These are phyloP conservation scores for Andrena haemorrhoa DNA, from an alignment of 2,888 invertebrate species.

Conservation along the genomic window DNA sequence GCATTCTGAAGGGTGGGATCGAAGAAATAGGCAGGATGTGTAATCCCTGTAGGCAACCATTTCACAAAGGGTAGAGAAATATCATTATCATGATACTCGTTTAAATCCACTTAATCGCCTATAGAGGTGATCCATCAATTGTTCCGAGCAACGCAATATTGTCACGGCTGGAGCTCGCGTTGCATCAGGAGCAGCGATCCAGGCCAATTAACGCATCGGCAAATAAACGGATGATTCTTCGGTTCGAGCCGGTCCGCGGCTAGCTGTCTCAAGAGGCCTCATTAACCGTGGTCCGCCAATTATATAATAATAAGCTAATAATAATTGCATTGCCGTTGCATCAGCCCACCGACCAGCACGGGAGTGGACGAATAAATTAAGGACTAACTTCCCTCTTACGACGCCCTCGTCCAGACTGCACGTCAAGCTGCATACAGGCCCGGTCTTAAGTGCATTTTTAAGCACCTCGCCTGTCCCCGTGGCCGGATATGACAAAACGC, in stretches of 20 bases:
- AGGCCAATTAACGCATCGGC: conserved; percentile 81
- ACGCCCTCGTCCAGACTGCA: conserved; percentile 74
- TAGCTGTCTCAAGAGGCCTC: conserved; percentile 83
- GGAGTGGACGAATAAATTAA: conserved; percentile 80
- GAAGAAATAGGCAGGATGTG: too few species aligned
- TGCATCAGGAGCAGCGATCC: conserved; percentile 45
- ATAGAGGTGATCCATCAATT: conserved; percentile 33
- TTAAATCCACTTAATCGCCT: conserved; percentile 40
- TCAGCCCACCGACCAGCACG: conserved; percentile 74
- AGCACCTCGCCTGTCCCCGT: conserved; percentile 58
- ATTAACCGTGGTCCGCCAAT: conserved; percentile 82
- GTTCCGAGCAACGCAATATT: conserved; percentile 33
- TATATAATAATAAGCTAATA: conserved; percentile 84
- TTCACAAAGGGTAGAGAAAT: too few species aligned
- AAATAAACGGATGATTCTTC: conserved; percentile 82
- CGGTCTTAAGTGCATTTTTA: conserved; percentile 69
- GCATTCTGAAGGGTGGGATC: too few species aligned
- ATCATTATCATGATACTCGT: conserved; percentile 7
- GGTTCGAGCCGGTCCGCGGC: conserved; percentile 73
- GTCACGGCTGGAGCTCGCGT: conserved; percentile 33
- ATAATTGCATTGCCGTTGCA: conserved; percentile 83
- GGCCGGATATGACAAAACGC: conserved; percentile 58
- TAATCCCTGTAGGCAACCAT: too few species aligned
- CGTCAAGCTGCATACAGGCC: conserved; percentile 55
- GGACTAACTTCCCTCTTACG: conserved; percentile 81